Evolutionary conservation across 2,888 invertebrate species (phyloP).

Genomic region (Galeruca laticollis): DNA sequence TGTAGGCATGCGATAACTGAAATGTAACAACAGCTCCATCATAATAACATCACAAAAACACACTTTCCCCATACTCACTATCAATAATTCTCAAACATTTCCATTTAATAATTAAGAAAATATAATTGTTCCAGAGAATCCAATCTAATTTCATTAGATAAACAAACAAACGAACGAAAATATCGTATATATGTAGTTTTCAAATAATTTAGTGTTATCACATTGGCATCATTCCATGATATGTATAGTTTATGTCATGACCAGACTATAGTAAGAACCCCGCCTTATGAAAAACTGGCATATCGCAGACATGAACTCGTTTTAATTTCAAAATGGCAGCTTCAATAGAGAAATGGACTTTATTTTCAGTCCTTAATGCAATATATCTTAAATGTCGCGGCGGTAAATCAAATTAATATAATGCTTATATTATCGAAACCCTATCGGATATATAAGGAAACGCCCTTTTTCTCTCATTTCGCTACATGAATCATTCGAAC

Average conservation of each 20-base stretch:
- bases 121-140: too few species aligned
- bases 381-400: slow-evolving; percentile 55
- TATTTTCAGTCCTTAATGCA: slow-evolving; percentile 52
- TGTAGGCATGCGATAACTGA: too few species aligned
- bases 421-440: slow-evolving; percentile 58
- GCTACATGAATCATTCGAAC: slow-evolving; percentile 34
- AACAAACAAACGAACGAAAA: slow-evolving; percentile 1
- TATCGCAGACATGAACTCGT: slow-evolving; percentile 58
- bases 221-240: slow-evolving; percentile 59
- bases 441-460: slow-evolving; percentile 50
- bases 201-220: slow-evolving; percentile 55
- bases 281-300: slow-evolving; percentile 60
- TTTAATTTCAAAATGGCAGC: slow-evolving; percentile 62
- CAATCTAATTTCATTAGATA: too few species aligned
- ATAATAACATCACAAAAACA: too few species aligned
- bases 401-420: slow-evolving; percentile 60
- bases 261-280: slow-evolving; percentile 53
- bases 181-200: slow-evolving; percentile 41
- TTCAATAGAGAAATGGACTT: slow-evolving; percentile 57
- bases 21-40: too few species aligned
- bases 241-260: slow-evolving; percentile 57
- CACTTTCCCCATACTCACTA: too few species aligned
- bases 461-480: slow-evolving; percentile 42
- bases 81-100: neutral
- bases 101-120: too few species aligned